phyloP scores from a whole-genome alignment of 2,888 invertebrate species.

The Tenthredo distinguenda region DNA sequence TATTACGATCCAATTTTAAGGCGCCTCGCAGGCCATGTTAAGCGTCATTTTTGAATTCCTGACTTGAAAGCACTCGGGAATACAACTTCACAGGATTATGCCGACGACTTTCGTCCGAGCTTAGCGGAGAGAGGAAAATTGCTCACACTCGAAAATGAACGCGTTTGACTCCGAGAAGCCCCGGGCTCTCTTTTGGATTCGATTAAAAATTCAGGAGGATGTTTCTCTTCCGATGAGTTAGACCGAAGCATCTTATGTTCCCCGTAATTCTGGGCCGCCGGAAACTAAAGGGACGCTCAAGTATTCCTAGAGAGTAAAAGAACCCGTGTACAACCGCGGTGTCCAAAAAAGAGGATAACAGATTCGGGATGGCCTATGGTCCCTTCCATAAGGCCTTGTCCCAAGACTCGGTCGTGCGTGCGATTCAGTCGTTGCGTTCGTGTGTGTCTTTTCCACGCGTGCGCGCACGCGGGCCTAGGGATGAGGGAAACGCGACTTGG shows the following conservation, averaged over 20 bases:
- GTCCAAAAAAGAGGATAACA: conserved; percentile 39
- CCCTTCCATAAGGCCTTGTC: not conserved
- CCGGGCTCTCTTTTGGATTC: not conserved
- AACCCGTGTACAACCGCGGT: not conserved
- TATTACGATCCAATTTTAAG: not conserved
- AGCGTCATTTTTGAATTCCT: conserved; percentile 4
- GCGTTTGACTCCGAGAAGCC: not conserved
- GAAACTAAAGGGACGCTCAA: not conserved
- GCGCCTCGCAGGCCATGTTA: not conserved
- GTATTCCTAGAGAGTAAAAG: conserved; percentile 28
- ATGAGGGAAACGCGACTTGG: not conserved
- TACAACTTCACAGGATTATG: not conserved
- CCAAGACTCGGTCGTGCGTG: conserved; percentile 35
- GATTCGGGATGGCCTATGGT: conserved; percentile 31
- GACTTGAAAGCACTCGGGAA: not conserved
- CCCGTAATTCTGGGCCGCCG: not conserved
- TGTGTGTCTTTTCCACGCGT: not conserved
- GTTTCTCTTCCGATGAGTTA: conserved; percentile 9
- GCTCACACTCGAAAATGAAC: conserved; percentile 8
- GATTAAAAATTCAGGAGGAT: conserved; percentile 38
- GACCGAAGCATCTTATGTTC: conserved; percentile 32
- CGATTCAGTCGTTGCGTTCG: not conserved
- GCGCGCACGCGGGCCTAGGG: not conserved
- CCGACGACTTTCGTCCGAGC: not conserved
- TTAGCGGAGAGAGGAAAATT: not conserved